Percentiles rank a stretch among this genome's conserved stretches.
phyloP scores from a whole-genome alignment of 2,888 invertebrate species.

The Conomelus anceps region DNA sequence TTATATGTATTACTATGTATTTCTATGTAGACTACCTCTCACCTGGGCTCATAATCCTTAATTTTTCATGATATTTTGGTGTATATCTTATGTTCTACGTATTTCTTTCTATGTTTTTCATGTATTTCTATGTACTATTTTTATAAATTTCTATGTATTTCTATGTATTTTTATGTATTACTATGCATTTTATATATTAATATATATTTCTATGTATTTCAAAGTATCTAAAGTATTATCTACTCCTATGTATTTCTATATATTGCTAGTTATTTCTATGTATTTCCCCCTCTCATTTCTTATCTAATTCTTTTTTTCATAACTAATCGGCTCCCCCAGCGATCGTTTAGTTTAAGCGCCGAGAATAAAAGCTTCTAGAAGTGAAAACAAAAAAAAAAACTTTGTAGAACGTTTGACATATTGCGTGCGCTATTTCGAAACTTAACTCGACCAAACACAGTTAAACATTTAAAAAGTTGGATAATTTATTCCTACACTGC shows the following conservation, averaged over 20 bases:
- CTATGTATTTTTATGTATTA: neutral
- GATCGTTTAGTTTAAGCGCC: no score
- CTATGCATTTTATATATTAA: no score
- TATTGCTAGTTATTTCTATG: no score
- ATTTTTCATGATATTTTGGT: no score
- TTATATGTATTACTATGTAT: neutral
- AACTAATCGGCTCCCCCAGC: no score
- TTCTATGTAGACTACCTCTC: neutral
- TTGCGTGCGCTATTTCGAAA: neutral
- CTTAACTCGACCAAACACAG: neutral
- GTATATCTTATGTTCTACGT: no score
- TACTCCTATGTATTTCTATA: no score
- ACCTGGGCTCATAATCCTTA: no score
- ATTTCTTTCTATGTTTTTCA: neutral
- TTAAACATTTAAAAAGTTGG: neutral
- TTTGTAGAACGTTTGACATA: constrained; percentile 1
- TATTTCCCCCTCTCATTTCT: no score
- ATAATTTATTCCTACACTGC: neutral
- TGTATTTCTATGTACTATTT: neutral
- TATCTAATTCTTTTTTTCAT: no score
- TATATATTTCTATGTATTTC: neutral
- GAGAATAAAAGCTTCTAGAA: neutral
- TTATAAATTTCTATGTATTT: neutral
- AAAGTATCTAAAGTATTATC: no score
- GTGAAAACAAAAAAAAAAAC: neutral